Conservation (phyloP, 2,888 invertebrate genomes). For the Polymixis lichenea region DNA sequence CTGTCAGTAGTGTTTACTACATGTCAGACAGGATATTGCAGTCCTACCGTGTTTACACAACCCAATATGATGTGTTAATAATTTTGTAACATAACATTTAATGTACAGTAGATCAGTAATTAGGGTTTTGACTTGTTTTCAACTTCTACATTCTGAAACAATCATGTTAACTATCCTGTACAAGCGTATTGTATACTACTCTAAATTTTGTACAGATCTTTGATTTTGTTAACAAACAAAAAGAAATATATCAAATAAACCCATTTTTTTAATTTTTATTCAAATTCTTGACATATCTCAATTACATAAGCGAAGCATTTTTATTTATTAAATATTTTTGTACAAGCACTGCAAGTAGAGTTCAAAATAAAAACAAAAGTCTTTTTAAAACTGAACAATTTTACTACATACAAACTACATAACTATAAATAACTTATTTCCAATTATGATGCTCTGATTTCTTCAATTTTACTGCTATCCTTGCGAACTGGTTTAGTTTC, state of each 20-base stretch:
- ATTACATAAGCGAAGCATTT: no score
- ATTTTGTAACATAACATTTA: constrained; percentile 11
- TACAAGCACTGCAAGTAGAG: no score
- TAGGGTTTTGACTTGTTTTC: not conserved
- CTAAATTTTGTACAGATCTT: constrained; percentile 35
- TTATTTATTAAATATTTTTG: no score
- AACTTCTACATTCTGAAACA: constrained; percentile 9
- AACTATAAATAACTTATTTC: constrained; percentile 35
- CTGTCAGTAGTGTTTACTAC: not conserved
- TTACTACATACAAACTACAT: constrained; percentile 55
- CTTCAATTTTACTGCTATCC: constrained; percentile 65
- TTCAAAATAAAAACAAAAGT: constrained; percentile 29
- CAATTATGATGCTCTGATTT: constrained; percentile 36
- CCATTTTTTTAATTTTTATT: constrained; percentile 10
- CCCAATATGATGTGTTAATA: not conserved
- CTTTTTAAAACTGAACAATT: constrained; percentile 50
- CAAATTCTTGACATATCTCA: not conserved
- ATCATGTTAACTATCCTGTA: constrained; percentile 27
- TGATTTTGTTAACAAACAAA: constrained; percentile 18
- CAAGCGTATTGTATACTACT: constrained; percentile 9
- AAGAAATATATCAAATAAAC: constrained; percentile 23
- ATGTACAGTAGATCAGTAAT: not conserved
- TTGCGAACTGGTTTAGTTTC: constrained; percentile 78
- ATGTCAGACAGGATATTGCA: not conserved
- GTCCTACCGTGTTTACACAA: not conserved